These are phyloP conservation scores for Serripes groenlandicus DNA, from an alignment of 2,888 invertebrate genomes.

Conservation along the genomic window DNA sequence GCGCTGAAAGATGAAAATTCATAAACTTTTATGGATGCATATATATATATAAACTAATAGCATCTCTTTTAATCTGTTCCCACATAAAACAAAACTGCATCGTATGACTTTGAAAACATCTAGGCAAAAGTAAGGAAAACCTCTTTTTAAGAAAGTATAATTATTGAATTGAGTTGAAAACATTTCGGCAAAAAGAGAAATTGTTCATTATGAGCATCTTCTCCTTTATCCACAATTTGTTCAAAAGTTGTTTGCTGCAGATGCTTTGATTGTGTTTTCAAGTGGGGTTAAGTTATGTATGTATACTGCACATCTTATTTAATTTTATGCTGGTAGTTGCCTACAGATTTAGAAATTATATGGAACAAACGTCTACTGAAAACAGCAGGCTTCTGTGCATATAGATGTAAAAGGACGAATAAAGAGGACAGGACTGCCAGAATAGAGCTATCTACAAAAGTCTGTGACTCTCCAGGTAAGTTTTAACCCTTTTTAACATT, in stretches of 20 bases:
- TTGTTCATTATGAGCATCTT: neutral
- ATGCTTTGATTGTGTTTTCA: neutral
- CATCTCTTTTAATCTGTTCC: too few species aligned
- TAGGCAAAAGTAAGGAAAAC: too few species aligned
- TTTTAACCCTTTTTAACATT: too few species aligned
- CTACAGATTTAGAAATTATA: slow-evolving; percentile 90
- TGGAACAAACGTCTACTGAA: slow-evolving; percentile 94
- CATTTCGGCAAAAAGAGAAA: neutral
- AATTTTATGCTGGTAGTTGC: slow-evolving; percentile 87
- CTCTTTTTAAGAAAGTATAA: too few species aligned
- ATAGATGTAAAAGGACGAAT: slow-evolving; percentile 86
- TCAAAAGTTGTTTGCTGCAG: neutral
- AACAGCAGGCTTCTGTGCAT: slow-evolving; percentile 92
- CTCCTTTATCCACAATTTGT: neutral
- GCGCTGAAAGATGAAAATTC: too few species aligned
- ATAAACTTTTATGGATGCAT: too few species aligned
- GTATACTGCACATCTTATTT: neutral
- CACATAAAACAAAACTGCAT: too few species aligned
- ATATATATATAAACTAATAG: too few species aligned
- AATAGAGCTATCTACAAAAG: slow-evolving; percentile 94
- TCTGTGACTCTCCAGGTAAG: slow-evolving; percentile 87
- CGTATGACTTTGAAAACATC: too few species aligned
- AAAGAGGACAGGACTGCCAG: slow-evolving; percentile 87
- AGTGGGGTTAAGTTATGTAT: neutral
- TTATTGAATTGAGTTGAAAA: neutral